phyloP scores from a whole-genome alignment of 2,113 vertebrate species.

The Macrotis lagotis region DNA sequence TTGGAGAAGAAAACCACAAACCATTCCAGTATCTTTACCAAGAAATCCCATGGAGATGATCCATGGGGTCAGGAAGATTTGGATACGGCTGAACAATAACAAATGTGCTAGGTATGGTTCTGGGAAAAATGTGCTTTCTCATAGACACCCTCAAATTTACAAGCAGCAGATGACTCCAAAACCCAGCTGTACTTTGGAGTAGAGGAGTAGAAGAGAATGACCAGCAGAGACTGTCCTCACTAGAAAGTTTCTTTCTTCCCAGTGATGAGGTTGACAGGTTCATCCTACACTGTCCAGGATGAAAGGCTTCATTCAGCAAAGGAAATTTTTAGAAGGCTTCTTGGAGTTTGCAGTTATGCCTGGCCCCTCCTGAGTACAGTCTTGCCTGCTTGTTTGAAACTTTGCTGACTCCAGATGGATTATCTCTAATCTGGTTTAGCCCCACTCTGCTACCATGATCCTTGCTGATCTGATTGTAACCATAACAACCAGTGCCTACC shows the following conservation, averaged over 20 bases:
- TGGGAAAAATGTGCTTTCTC: neutral
- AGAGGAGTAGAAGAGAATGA: neutral
- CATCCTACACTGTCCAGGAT: neutral
- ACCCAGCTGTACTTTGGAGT: neutral
- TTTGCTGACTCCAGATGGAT: neutral
- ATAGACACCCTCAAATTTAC: neutral
- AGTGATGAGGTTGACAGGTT: neutral
- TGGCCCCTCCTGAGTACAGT: neutral
- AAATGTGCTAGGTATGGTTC: neutral
- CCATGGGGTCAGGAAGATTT: neutral
- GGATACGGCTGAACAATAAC: neutral
- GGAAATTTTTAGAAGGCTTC: neutral
- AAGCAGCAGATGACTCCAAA: neutral
- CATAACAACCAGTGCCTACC: neutral
- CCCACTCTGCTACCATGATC: neutral
- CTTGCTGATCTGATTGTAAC: neutral
- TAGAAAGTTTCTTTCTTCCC: neutral
- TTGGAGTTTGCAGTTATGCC: neutral
- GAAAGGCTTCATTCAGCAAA: neutral
- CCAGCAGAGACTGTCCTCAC: neutral
- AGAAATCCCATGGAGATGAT: neutral
- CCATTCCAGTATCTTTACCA: neutral
- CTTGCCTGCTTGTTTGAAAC: neutral
- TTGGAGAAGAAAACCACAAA: neutral
- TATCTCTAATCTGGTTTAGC: neutral